Evolutionary conservation across 2,113 vertebrate genomes (phyloP), one percentile per base, ranked within the genome.

Genomic region (Gopherus evgoodei): DNA sequence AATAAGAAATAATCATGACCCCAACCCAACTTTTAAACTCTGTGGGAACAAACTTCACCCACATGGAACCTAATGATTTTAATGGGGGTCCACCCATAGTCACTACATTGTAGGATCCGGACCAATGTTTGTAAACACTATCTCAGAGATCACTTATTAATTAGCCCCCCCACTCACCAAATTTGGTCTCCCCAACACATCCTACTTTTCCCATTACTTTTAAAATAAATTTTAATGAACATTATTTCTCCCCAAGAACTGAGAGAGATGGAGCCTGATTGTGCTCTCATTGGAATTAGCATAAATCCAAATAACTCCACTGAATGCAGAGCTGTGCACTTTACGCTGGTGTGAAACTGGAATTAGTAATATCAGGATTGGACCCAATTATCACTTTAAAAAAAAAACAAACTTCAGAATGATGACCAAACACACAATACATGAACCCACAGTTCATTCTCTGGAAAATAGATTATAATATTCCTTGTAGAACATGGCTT

Each of bases 11-110:
- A 94, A 94, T 88, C 83, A 90, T 86, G 31, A 89, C 72, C 54
- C 29, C 86, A 95, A 91, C 88, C 78, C 82, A 72, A 54, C 31
- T 86, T 81, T 11, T 82, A 93, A 54, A 93, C 78, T 81, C n/a
- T 80, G 62, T 14, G 93, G 31, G 69, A 89, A 83, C 59, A 96
- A 87, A 84, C 42, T 56, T 90, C 85, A 76, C 52, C 69, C 78
- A 87, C 56, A 62, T 4, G 49, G 12, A 91, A 78, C 53, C 93
- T 91, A 47, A 62, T 84, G 87, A 17, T 76, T 90, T 93, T 79
- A 84, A 59, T 11, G 89, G 76, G 84, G 21, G 13, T 62, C 88
- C 0, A 0, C 80, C 90, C 69, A n/a, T 90, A 87, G 86, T 86
- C 91, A 93, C 83, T 80, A 90, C 92, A 82, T 5, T 83, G 47